These are phyloP conservation scores for Festucalex cinctus DNA, from an alignment of 2,113 vertebrate species.

Conservation along the genomic window DNA sequence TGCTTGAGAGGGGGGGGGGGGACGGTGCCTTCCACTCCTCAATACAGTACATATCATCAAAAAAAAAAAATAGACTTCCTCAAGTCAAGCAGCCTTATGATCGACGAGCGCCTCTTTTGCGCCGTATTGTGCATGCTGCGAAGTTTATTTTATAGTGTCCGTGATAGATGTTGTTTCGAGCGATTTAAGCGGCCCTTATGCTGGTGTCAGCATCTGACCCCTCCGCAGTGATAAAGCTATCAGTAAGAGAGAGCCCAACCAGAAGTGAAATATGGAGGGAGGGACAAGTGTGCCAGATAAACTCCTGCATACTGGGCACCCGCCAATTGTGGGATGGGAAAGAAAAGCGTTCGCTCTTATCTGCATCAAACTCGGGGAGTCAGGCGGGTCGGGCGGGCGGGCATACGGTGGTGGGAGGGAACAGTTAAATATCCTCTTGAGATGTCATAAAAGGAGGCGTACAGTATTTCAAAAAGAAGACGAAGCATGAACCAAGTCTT, in stretches of 20 bases:
- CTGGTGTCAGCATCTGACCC: constrained; percentile 77
- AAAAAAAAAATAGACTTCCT: constrained; percentile 63
- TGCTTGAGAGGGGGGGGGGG: too few relatives aligned
- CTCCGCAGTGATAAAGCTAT: constrained; percentile 74
- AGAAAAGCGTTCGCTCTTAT: constrained; percentile 51
- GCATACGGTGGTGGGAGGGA: background rate
- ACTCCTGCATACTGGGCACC: constrained; percentile 63
- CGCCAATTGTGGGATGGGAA: constrained; percentile 44
- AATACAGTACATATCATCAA: constrained; percentile 60
- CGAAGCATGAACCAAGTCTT: background rate
- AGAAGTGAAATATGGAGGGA: constrained; percentile 70
- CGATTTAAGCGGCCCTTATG: constrained; percentile 74
- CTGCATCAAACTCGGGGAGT: constrained; percentile 46
- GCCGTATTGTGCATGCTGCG: constrained; percentile 59
- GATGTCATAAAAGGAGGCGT: constrained; percentile 7
- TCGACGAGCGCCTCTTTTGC: constrained; percentile 61
- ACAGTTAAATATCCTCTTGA: constrained; percentile 25
- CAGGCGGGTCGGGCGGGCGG: too few relatives aligned
- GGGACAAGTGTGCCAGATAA: constrained; percentile 64
- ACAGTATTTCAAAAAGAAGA: background rate
- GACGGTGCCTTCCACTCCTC: constrained; percentile 43
- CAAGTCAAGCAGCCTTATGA: constrained; percentile 62
- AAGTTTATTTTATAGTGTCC: constrained; percentile 71
- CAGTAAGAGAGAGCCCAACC: constrained; percentile 67
- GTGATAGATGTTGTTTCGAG: constrained; percentile 75